A percentile compares a stretch with the other conserved stretches of the same genome.
These are phyloP conservation scores for Phoxinus phoxinus DNA, from an alignment of 2,113 vertebrate species.

Conservation along the genomic window DNA sequence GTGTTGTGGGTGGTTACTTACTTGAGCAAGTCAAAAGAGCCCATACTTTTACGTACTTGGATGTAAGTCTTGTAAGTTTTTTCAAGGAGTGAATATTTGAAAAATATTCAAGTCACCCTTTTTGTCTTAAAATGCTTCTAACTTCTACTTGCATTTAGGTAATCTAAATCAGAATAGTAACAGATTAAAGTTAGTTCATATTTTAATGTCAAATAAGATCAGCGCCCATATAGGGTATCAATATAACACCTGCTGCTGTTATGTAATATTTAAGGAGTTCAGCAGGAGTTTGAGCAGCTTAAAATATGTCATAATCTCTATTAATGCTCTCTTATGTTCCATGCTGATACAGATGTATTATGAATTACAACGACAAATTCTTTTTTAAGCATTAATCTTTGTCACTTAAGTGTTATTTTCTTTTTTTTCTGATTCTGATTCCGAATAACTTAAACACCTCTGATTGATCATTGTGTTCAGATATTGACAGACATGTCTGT, in stretches of 20 bases:
- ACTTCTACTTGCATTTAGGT: background rate
- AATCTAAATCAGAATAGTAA: background rate
- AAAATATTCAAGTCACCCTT: background rate
- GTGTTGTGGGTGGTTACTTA: background rate
- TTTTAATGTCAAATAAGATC: background rate
- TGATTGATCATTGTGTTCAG: no score
- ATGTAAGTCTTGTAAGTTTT: background rate
- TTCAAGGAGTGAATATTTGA: background rate
- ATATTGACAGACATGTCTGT: no score
- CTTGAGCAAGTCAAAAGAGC: background rate
- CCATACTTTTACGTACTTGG: background rate
- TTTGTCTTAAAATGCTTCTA: background rate
- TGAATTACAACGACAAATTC: background rate
- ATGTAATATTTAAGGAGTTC: conserved; percentile 39
- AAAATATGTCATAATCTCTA: conserved; percentile 19
- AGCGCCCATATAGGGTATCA: background rate
- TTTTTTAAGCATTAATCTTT: background rate
- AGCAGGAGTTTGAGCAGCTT: conserved; percentile 32
- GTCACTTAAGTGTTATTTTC: background rate
- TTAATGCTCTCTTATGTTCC: conserved; percentile 3
- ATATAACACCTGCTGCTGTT: conserved; percentile 16
- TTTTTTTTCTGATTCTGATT: no score
- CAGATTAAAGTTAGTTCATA: background rate
- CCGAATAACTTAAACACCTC: no score
- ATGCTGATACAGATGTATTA: background rate